A percentile compares a stretch with the other conserved stretches of the same genome.
These are phyloP conservation scores for Daboia siamensis DNA, from an alignment of 2,113 vertebrate genomes.

Conservation along the genomic window DNA sequence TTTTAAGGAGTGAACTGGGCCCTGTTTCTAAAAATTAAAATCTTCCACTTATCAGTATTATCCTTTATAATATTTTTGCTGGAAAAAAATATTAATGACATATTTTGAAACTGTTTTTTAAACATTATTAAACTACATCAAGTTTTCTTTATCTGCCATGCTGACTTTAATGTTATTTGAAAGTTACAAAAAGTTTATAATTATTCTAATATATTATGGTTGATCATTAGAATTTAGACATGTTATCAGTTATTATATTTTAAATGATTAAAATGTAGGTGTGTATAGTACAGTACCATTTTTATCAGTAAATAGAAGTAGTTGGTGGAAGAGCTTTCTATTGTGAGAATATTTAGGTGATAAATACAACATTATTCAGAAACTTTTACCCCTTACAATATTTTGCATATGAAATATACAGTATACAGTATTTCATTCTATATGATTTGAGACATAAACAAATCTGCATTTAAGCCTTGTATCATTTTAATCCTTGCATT, in stretches of 20 bases:
- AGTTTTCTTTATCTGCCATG: neutral
- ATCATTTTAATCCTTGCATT: neutral
- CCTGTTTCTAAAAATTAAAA: neutral
- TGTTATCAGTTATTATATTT: too few species aligned
- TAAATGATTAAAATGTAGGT: neutral
- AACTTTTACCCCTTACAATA: neutral
- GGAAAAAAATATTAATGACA: neutral
- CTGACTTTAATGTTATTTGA: neutral
- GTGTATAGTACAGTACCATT: neutral
- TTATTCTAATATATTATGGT: neutral
- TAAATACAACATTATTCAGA: neutral
- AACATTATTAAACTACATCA: neutral
- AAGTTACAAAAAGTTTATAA: neutral
- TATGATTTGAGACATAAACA: neutral
- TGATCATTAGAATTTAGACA: neutral
- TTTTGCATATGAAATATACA: neutral
- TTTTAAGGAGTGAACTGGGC: neutral
- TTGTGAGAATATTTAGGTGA: neutral
- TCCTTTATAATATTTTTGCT: neutral
- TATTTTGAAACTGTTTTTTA: neutral
- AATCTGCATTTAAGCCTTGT: neutral
- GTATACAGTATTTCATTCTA: neutral
- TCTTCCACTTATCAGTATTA: neutral
- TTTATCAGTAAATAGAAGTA: neutral
- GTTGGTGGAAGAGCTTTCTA: neutral